phyloP scores from a whole-genome alignment of 2,113 vertebrate genomes.

The Amphilophus citrinellus region DNA sequence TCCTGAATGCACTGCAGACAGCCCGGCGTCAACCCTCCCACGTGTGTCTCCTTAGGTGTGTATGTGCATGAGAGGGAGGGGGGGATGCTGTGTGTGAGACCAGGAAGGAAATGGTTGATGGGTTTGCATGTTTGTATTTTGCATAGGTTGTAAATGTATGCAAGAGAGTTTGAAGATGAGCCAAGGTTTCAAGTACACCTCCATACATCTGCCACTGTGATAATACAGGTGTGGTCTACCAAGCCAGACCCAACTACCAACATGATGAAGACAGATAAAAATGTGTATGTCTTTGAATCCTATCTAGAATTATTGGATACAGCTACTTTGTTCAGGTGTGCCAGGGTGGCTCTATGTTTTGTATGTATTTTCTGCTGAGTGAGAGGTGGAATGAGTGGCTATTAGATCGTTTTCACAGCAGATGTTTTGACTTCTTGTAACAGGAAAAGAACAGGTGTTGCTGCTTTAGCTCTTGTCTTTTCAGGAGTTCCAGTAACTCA shows the following conservation, averaged over 20 bases:
- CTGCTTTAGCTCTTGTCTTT: neutral
- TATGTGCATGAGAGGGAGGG: slow-evolving; percentile 35
- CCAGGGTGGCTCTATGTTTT: neutral
- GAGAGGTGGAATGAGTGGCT: neutral
- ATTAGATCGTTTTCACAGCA: neutral
- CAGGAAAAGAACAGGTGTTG: slow-evolving; percentile 12
- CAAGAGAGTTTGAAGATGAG: slow-evolving; percentile 2
- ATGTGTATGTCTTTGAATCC: neutral
- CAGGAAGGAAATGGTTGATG: slow-evolving; percentile 22
- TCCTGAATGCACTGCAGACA: slow-evolving; percentile 75
- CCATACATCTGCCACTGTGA: neutral
- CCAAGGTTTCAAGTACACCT: neutral
- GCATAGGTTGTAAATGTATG: neutral
- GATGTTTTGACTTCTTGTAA: neutral
- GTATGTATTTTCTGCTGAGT: neutral
- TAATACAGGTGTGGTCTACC: neutral
- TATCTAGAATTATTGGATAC: neutral
- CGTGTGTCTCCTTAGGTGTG: slow-evolving; percentile 58
- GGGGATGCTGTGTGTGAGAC: slow-evolving; percentile 38
- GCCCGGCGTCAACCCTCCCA: slow-evolving; percentile 76
- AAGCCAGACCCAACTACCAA: neutral
- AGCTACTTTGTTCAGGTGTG: neutral
- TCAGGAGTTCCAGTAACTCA: neutral
- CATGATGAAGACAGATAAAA: neutral
- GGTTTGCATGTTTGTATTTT: slow-evolving; percentile 18